Conservation (phyloP, 2,113 vertebrate species). For the Epinephelus lanceolatus region DNA sequence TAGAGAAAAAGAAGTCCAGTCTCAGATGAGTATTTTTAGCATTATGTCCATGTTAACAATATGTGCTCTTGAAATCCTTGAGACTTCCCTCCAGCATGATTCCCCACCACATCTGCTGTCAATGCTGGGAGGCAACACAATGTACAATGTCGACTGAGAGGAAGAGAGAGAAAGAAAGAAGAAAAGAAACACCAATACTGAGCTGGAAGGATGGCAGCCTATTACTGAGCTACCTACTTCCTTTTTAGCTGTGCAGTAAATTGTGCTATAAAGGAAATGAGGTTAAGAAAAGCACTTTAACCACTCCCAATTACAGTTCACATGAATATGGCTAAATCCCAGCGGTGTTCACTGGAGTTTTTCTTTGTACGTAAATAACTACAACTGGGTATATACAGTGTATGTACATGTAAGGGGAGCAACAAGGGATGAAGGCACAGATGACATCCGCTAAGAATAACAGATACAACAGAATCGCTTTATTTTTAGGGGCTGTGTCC, state of each 20-base stretch:
- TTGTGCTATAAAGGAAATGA: slow-evolving; percentile 55
- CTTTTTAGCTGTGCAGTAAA: slow-evolving; percentile 41
- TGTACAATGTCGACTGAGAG: slow-evolving; percentile 50
- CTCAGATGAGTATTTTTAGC: slow-evolving; percentile 39
- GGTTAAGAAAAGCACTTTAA: slow-evolving; percentile 46
- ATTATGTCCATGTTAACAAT: slow-evolving; percentile 48
- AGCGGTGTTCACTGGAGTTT: not conserved
- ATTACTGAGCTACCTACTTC: slow-evolving; percentile 31
- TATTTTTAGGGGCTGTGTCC: not conserved
- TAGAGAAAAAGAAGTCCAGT: not conserved
- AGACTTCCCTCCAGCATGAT: slow-evolving; percentile 43
- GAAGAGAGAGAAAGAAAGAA: slow-evolving; percentile 30
- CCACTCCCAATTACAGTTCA: slow-evolving; percentile 32
- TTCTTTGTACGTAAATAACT: not conserved
- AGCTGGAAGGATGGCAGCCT: slow-evolving; percentile 35
- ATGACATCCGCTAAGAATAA: slow-evolving; percentile 5
- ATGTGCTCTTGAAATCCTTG: slow-evolving; percentile 45
- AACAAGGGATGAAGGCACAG: not conserved
- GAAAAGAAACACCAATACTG: slow-evolving; percentile 22
- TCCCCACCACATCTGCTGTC: slow-evolving; percentile 55
- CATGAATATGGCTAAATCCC: slow-evolving; percentile 23
- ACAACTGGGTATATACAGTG: not conserved
- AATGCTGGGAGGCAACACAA: slow-evolving; percentile 59
- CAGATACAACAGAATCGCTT: not conserved
- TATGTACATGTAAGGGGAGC: not conserved